Evolutionary conservation across 2,797 vertebrate genomes (phyloP), one percentile per base, ranked within the genome.

Genomic region (Naso thynnoides): DNA sequence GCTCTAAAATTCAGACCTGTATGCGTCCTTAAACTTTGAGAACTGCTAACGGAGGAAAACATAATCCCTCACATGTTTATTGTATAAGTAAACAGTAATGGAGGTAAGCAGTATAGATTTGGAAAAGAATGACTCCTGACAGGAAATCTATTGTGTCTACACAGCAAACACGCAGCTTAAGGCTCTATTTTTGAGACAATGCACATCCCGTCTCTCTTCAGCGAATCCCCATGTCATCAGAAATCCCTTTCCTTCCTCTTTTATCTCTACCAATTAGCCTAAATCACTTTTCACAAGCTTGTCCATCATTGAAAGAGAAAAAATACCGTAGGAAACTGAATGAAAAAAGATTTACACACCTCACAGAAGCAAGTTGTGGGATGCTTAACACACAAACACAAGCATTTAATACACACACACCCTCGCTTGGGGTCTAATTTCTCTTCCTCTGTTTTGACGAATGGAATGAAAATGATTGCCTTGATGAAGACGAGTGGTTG

Each of bases 91-190:
- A 85, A 88, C 70, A 67, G 70, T 78, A 80, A 91, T 85, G 66
- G 80, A 61, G 68, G 58, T 65, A 82, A 85, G 79, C 73, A 48
- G 70, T 83, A 79, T 86, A 44, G 77, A 88, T 88, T 70, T 78
- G 64, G 55, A 73, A 56, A 73, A 67, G 70, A 82, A 89, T 69
- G 53, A 85, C 84, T 76, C 65, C 80, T 87, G 89, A 84, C 87
- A 90, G 89, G 79, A 87, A 88, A 89, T 88, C 86, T 55, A 83
- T 91, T 84, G 83, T 86, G 81, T 86, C 81, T 70, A 66, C 72
- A 50, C 74, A 75, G 82, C 79, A 88, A 81, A 74, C 70, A 60
- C 38, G 42, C 49, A 65, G 86, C 88, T 89, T 88, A 88, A 77
- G 74, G 50, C 62, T 78, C 81, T 86, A 79, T 88, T 88, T 89